phyloP scores from a whole-genome alignment of 2,888 invertebrate species.

The Clunio marinus region DNA sequence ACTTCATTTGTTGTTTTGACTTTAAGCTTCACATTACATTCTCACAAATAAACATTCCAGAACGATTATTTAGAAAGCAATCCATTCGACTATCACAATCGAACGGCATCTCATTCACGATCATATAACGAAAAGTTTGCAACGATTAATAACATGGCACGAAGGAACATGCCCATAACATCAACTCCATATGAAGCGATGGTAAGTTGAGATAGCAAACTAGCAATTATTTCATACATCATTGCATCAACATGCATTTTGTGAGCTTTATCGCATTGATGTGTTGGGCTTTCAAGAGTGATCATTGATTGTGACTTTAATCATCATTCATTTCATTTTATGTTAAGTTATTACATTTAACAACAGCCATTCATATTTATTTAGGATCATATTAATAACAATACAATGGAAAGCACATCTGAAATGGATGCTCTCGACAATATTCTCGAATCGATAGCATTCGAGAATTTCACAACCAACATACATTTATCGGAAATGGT shows the following conservation, averaged over 20 bases:
- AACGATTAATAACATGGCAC: background rate
- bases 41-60: constrained; percentile 1
- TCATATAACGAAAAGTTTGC: constrained; percentile 15
- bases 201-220: constrained; percentile 16
- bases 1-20: background rate
- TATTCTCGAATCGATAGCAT: constrained; percentile 33
- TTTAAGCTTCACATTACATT: background rate
- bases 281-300: background rate
- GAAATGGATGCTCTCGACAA: constrained; percentile 29
- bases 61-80: constrained; percentile 19
- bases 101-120: constrained; percentile 2
- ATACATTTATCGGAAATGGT: background rate
- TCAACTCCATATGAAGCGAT: constrained; percentile 33
- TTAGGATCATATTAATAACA: constrained; percentile 33
- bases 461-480: constrained; percentile 27
- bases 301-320: no score
- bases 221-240: no score
- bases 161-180: constrained; percentile 29
- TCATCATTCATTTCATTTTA: background rate
- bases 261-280: no score
- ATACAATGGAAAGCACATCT: background rate
- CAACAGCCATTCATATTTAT: background rate
- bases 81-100: constrained; percentile 32
- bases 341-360: background rate
- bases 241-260: no score